Evolutionary conservation across 2,888 invertebrate genomes (phyloP).

Genomic region (Amiota mariae): DNA sequence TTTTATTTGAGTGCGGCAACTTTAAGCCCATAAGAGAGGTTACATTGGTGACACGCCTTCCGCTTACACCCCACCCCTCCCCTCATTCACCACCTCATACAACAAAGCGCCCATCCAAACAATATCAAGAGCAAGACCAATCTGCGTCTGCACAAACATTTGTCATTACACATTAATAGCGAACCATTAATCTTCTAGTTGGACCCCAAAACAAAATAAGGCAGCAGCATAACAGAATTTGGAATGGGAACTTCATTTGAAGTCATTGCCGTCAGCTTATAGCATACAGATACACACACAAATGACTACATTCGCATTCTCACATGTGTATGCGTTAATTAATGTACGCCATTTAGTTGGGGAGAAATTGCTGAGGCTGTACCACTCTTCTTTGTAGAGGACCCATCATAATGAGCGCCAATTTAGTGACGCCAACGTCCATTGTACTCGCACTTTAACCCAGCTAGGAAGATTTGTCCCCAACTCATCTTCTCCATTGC

Average conservation of each 20-base stretch:
- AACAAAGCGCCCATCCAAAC: not conserved
- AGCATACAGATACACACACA: slow-evolving; percentile 4
- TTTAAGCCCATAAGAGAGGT: not conserved
- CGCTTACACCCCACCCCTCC: not conserved
- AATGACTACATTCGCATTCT: slow-evolving; percentile 6
- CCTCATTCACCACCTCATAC: not conserved
- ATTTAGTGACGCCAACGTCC: slow-evolving; percentile 50
- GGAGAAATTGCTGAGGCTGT: slow-evolving; percentile 55
- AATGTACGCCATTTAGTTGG: slow-evolving; percentile 66
- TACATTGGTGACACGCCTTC: not conserved
- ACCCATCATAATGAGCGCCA: slow-evolving; percentile 58
- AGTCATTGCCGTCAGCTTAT: not conserved
- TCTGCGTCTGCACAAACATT: slow-evolving; percentile 60
- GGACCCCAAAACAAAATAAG: slow-evolving; percentile 50
- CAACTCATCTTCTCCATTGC: not conserved
- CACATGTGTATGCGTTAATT: slow-evolving; percentile 57
- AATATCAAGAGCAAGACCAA: slow-evolving; percentile 27
- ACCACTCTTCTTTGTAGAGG: slow-evolving; percentile 11
- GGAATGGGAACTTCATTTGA: not conserved
- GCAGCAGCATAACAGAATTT: slow-evolving; percentile 37
- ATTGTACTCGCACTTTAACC: not conserved
- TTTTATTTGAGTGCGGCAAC: not conserved
- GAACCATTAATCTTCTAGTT: slow-evolving; percentile 67
- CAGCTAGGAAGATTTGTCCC: not conserved
- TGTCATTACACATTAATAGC: slow-evolving; percentile 72